Percentiles rank a stretch among this genome's conserved stretches.
Evolutionary conservation across 2,888 invertebrate genomes (phyloP).

Genomic region (Petrolisthes cinctipes): DNA sequence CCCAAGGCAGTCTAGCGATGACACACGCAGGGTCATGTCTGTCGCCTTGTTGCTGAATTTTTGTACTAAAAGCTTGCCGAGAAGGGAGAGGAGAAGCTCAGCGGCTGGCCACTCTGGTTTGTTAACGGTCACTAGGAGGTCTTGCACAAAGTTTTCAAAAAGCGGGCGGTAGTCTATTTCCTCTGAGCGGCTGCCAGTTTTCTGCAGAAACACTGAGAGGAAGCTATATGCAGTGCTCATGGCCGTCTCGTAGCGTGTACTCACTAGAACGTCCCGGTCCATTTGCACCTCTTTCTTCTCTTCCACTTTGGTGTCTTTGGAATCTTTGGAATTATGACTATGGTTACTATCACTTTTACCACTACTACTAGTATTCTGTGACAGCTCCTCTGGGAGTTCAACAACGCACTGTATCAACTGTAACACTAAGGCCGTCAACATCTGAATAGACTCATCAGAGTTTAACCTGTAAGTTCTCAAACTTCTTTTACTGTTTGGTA

Average conservation of each 20-base stretch:
- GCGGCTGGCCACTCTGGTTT: slow-evolving; percentile 99
- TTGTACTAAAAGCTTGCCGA: slow-evolving; percentile 82
- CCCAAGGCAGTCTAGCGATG: slow-evolving; percentile 98
- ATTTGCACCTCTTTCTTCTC: slow-evolving; percentile 68
- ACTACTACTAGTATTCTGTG: slow-evolving; percentile 45
- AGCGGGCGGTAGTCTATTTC: slow-evolving; percentile 95
- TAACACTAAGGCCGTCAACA: slow-evolving; percentile 96
- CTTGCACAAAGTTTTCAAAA: slow-evolving; percentile 99
- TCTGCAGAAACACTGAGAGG: slow-evolving; percentile 93
- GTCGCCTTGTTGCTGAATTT: slow-evolving; percentile 92
- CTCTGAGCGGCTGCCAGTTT: slow-evolving; percentile 87
- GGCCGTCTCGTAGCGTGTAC: slow-evolving; percentile 93
- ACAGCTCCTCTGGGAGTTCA: slow-evolving; percentile 82
- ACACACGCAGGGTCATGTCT: slow-evolving; percentile 95
- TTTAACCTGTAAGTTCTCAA: slow-evolving; percentile 90
- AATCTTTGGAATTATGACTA: slow-evolving; percentile 62
- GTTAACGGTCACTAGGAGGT: slow-evolving; percentile 95
- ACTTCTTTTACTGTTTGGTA: slow-evolving; percentile 96
- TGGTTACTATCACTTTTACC: slow-evolving; percentile 41
- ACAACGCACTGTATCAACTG: slow-evolving; percentile 98
- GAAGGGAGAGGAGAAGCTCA: slow-evolving; percentile 87
- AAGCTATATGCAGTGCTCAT: slow-evolving; percentile 94
- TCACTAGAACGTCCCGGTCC: slow-evolving; percentile 90
- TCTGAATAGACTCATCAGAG: slow-evolving; percentile 94
- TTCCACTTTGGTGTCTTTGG: slow-evolving; percentile 49